These are phyloP conservation scores for Ceratosolen fusciceps DNA, from an alignment of 1,140 invertebrate species.

Conservation along the genomic window DNA sequence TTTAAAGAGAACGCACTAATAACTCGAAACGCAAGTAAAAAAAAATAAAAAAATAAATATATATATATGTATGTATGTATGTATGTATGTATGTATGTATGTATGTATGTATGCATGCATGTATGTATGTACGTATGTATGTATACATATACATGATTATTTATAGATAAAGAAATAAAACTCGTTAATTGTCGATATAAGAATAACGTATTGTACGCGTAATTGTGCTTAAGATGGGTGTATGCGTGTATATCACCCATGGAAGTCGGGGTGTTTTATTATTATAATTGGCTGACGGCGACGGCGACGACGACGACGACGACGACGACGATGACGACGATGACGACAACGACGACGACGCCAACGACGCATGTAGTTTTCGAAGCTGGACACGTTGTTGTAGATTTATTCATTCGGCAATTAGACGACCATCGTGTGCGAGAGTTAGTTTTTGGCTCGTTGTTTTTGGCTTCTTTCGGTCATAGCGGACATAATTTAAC, in stretches of 20 bases:
- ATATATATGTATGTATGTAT: neutral
- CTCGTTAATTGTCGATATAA: slow-evolving; percentile 48
- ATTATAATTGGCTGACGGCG: slow-evolving; percentile 46
- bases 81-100: neutral
- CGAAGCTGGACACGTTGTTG: slow-evolving; percentile 43
- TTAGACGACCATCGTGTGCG: slow-evolving; percentile 25
- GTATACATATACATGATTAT: slow-evolving; percentile 16
- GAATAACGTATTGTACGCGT: slow-evolving; percentile 40
- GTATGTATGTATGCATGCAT: neutral
- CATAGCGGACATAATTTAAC: slow-evolving; percentile 11
- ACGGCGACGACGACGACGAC: too few species aligned
- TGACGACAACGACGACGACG: too few species aligned
- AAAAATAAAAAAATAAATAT: neutral
- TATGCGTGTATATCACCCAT: slow-evolving; percentile 39
- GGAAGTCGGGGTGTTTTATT: slow-evolving; percentile 43
- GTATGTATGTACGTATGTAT: neutral
- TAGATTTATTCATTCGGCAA: slow-evolving; percentile 31
- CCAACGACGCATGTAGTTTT: slow-evolving; percentile 44
- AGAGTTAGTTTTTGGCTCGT: too few species aligned
- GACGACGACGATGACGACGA: too few species aligned
- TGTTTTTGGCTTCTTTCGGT: slow-evolving; percentile 30
- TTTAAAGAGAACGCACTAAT: neutral
- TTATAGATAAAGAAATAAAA: slow-evolving; percentile 31
- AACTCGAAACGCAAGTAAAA: neutral
- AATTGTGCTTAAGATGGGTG: slow-evolving; percentile 46